Evolutionary conservation across 1,140 invertebrate species (phyloP), one percentile per base, ranked within the genome.

Genomic region (Odontomachus brunneus): DNA sequence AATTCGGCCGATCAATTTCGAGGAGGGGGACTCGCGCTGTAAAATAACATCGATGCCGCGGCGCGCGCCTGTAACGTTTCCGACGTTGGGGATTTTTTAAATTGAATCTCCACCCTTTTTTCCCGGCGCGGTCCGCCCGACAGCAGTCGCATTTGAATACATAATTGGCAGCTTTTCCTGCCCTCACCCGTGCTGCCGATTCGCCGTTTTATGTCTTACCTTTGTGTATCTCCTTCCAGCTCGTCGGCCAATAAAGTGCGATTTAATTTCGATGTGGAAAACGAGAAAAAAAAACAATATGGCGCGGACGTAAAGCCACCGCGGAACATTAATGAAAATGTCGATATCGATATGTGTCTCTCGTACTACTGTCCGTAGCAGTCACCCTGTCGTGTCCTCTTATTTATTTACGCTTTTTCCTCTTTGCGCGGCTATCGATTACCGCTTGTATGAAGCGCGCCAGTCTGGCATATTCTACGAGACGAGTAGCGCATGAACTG

Each of bases 21-120:
- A 62, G 59, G 44, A 74, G 26, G 48, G 38, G 38, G 38, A 44
- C 4, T 44, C 5, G 38, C 1, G 9, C n/a, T 57, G 65, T 71
- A 80, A 66, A 69, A 80, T 80, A 80, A 69, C 69, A 80, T 80
- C 75, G 51, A 80, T 80, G 75, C 65, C n/a, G 63, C 65, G 75
- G 33, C 15, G 24, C 74, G 60, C 5, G 73, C 55, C 15, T 15
- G 78, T n/a, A 44, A 44, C 55, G 5, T 82, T 82, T 60, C 48
- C 48, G 66, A 24, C 22, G 15, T 14, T 66, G 66, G 44, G 9
- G 29, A 49, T 66, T 74, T 48, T 74, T 82, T n/a, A 33, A 62
- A 82, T 74, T 72, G 38, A 82, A 82, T 82, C 55, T 74, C 74
- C 74, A 49, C 53, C 19, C 57, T 26, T 74, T 51, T 73, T 33